Base-by-base conservation (phyloP, 2,797 vertebrate species). In the Phrynocephalus guinanensis region DNA sequence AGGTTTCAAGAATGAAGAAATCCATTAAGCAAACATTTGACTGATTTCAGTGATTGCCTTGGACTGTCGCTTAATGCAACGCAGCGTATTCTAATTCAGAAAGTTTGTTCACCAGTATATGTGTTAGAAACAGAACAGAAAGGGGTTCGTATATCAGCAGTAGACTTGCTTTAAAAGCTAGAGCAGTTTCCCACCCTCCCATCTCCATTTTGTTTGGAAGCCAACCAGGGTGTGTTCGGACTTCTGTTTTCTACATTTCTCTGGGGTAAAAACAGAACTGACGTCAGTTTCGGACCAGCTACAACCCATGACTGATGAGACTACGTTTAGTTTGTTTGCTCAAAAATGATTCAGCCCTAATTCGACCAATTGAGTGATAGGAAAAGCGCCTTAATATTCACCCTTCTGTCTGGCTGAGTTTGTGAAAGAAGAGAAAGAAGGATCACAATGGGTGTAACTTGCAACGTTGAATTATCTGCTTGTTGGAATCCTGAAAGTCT, bases 1-100 rank as follows among this genome's bases (percentile, higher is more conserved):
- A 88, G 15, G 82, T 84, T 88, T 84, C 77, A 52, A 88, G 82
- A 84, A 88, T 84, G 82, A 84, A 80, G 78, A 84, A 88, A 85
- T 52, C 75, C 77, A 88, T 88, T 84, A 81, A 66, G 87, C 68
- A 81, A 88, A 81, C 77, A 84, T 48, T 84, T 72, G 68, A 84
- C 82, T 84, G 82, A 84, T 88, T 85, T 85, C 77, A 73, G 5
- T 80, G 77, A 88, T 88, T 88, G 56, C 83, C 68, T 80, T 52
- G 80, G 77, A 84, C 72, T 79, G 80, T 82, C 70, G 33, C 71
- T 22, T 50, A 48, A 81, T 67, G 52, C 68, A 72, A 16, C 60
- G 30, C 63, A 50, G 68, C 16, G 6, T 80, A 72, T 86, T 86
- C 26, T 48, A 60, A 86, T 86, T 63, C 70, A 33, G 28, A 63